Conservation (phyloP, 2,113 vertebrate species). For the Crotalus helleri region DNA sequence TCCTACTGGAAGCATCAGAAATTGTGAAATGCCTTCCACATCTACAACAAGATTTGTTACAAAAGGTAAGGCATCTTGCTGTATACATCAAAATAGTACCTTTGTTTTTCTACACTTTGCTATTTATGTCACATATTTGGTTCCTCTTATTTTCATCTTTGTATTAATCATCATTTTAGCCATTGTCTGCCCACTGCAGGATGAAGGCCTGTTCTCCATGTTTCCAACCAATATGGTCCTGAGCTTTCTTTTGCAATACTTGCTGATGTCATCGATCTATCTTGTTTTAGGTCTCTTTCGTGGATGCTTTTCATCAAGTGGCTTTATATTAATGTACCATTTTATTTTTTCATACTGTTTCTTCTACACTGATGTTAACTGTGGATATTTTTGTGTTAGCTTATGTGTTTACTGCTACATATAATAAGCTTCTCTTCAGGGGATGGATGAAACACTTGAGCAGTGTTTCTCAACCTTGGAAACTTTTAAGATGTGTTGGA, state of each 20-base stretch:
- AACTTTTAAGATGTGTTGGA: not conserved
- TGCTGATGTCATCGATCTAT: no score
- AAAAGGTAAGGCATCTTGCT: slow-evolving; percentile 77
- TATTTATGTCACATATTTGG: accelerated
- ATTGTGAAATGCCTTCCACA: slow-evolving; percentile 70
- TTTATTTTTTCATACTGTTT: not conserved
- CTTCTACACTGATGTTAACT: not conserved
- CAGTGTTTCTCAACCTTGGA: not conserved
- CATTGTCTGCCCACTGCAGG: no score
- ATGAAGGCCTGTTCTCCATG: no score
- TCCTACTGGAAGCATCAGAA: not conserved
- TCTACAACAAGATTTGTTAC: slow-evolving; percentile 66
- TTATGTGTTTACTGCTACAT: not conserved
- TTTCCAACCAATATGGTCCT: no score
- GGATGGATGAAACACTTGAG: not conserved
- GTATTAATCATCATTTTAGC: not conserved
- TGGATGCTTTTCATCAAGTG: no score
- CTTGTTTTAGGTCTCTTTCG: no score
- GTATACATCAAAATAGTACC: not conserved
- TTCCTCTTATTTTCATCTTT: not conserved
- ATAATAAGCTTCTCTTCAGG: not conserved
- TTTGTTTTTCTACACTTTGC: accelerated
- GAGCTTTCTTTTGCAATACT: no score
- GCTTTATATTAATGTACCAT: not conserved
- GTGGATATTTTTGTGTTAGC: not conserved